Percentiles rank a stretch among this genome's conserved stretches.
phyloP scores from a whole-genome alignment of 1,140 invertebrate genomes.

The Pseudomyrmex gracilis region DNA sequence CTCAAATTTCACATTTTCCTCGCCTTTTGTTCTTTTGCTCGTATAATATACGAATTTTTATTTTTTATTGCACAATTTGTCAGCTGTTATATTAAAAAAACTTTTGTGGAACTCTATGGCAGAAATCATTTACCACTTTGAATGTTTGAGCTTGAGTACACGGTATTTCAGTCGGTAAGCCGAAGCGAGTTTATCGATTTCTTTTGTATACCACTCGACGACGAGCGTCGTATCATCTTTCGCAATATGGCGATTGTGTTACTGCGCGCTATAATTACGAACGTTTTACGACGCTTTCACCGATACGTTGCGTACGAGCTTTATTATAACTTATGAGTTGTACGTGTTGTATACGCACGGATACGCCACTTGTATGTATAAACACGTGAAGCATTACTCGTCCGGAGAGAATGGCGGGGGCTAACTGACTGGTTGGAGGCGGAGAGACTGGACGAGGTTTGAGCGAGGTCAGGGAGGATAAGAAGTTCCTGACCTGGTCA shows the following conservation, averaged over 20 bases:
- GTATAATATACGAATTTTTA: not conserved
- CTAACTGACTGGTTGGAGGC: slow-evolving; percentile 8
- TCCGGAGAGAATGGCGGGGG: not conserved
- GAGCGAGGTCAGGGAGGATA: slow-evolving; percentile 76
- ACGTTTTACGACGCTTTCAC: slow-evolving; percentile 54
- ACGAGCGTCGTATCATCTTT: slow-evolving; percentile 55
- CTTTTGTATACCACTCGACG: not conserved
- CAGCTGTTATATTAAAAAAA: not conserved
- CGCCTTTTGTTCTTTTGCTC: too few relatives aligned
- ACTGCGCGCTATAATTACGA: slow-evolving; percentile 48
- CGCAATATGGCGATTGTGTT: slow-evolving; percentile 56
- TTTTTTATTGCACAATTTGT: slow-evolving; percentile 7
- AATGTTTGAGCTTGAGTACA: not conserved
- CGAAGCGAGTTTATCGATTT: slow-evolving; percentile 46
- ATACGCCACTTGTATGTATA: slow-evolving; percentile 17
- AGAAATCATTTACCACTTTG: not conserved
- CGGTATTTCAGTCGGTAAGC: not conserved
- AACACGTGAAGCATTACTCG: slow-evolving; percentile 41
- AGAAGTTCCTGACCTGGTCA: slow-evolving; percentile 81
- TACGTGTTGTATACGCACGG: slow-evolving; percentile 31
- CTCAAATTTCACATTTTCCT: not conserved
- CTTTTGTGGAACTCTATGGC: not conserved
- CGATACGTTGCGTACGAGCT: slow-evolving; percentile 10
- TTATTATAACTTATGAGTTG: slow-evolving; percentile 6
- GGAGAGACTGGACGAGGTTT: slow-evolving; percentile 61